phyloP scores from a whole-genome alignment of 2,797 vertebrate genomes.

The Sciaenops ocellatus region DNA sequence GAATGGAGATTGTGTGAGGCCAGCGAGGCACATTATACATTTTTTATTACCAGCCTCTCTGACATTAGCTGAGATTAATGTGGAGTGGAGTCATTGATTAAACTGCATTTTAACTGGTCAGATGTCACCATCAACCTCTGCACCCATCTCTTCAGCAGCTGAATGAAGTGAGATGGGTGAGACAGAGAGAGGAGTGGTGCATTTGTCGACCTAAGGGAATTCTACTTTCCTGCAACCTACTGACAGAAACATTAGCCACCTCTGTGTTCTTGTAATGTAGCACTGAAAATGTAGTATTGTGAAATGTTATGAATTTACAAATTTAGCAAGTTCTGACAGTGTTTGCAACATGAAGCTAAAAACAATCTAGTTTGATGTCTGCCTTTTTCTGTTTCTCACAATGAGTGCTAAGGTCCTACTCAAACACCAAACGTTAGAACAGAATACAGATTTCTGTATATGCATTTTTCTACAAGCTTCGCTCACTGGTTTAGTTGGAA shows the following conservation, averaged over 20 bases:
- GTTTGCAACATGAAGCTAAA: too few relatives aligned
- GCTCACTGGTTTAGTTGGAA: neutral
- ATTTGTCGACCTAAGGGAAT: neutral
- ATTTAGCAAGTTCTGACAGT: neutral
- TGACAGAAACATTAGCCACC: neutral
- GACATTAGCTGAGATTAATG: slow-evolving; percentile 64
- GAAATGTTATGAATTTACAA: neutral
- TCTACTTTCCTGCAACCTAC: neutral
- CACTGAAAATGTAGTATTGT: neutral
- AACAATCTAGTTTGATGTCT: too few relatives aligned
- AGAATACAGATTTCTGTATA: neutral
- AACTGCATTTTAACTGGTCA: slow-evolving; percentile 56
- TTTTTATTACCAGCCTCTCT: slow-evolving; percentile 54
- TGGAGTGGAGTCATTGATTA: slow-evolving; percentile 56
- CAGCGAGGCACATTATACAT: slow-evolving; percentile 44
- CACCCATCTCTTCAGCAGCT: slow-evolving; percentile 1
- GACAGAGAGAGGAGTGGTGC: neutral
- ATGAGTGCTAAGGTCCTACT: neutral
- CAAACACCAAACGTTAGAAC: neutral
- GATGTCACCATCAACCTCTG: slow-evolving; percentile 42
- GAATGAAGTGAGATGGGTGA: slow-evolving; percentile 16
- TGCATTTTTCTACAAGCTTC: neutral
- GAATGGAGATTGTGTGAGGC: slow-evolving; percentile 40
- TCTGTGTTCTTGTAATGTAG: neutral
- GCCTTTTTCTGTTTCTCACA: neutral